phyloP scores from a whole-genome alignment of 2,113 vertebrate genomes.

The Melanocharis versteri region DNA sequence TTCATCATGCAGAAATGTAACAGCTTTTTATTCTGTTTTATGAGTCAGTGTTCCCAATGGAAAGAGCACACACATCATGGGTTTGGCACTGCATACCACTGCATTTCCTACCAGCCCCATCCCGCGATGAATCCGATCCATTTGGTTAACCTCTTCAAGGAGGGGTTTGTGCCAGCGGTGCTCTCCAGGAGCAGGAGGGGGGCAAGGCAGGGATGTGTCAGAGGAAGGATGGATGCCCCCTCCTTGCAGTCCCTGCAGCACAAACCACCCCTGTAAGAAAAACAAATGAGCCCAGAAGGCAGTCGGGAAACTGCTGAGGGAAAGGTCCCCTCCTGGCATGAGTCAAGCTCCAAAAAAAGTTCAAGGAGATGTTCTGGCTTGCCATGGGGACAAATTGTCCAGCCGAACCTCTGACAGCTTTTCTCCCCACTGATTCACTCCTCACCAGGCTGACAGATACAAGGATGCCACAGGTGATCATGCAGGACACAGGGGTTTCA shows the following conservation, averaged over 20 bases:
- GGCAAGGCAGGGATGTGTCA: not conserved
- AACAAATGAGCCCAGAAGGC: not conserved
- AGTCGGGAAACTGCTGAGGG: not conserved
- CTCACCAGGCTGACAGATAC: not conserved
- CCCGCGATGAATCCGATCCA: not conserved
- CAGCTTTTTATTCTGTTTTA: not conserved
- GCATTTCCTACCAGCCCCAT: conserved; percentile 3
- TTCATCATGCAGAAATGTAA: not conserved
- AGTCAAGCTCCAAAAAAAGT: not conserved
- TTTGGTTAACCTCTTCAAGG: conserved; percentile 20
- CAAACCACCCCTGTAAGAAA: not conserved
- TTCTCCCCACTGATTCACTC: not conserved
- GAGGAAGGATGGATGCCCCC: not conserved
- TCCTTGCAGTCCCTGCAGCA: not conserved
- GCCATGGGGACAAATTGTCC: not conserved
- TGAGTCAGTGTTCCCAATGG: conserved; percentile 58
- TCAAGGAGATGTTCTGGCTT: not conserved
- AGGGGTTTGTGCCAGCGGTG: not conserved
- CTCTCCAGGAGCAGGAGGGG: not conserved
- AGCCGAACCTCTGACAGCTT: not conserved
- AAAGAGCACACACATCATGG: conserved; percentile 6
- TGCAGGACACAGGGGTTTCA: not conserved
- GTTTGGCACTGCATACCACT: not conserved
- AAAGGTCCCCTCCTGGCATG: not conserved
- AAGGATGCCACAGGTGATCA: not conserved